phyloP scores from a whole-genome alignment of 2,113 vertebrate species.

The Cinclus cinclus region DNA sequence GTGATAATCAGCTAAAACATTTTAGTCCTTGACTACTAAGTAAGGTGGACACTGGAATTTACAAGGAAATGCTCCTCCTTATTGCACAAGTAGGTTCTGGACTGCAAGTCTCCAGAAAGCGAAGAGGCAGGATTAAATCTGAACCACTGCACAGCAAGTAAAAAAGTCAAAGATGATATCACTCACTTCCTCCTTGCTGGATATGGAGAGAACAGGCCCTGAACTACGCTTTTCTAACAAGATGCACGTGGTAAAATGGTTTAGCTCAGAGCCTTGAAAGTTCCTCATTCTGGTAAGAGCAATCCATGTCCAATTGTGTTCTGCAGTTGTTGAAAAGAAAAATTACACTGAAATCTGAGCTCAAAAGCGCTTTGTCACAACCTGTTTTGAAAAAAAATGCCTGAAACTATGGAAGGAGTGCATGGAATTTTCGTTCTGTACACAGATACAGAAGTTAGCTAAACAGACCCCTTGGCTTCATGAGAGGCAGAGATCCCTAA shows the following conservation, averaged over 20 bases:
- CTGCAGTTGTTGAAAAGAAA: neutral
- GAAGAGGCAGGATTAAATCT: neutral
- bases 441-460: slow-evolving; percentile 4
- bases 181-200: neutral
- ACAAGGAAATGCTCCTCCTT: neutral
- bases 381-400: slow-evolving; percentile 38
- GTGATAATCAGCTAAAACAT: neutral
- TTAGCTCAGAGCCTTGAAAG: neutral
- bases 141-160: neutral
- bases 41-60: neutral
- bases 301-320: neutral
- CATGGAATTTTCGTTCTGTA: slow-evolving; percentile 59
- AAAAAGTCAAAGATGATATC: neutral
- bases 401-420: slow-evolving; percentile 36
- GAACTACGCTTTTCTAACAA: neutral
- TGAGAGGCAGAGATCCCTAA: neutral
- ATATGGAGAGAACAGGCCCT: neutral
- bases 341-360: neutral
- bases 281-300: neutral
- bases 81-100: neutral
- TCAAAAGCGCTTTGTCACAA: slow-evolving; percentile 20
- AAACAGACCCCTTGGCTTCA: slow-evolving; percentile 18
- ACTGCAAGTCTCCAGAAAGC: neutral
- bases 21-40: neutral
- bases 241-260: neutral